These are phyloP conservation scores for Poecilia latipinna DNA, from an alignment of 2,113 vertebrate species.

Conservation along the genomic window DNA sequence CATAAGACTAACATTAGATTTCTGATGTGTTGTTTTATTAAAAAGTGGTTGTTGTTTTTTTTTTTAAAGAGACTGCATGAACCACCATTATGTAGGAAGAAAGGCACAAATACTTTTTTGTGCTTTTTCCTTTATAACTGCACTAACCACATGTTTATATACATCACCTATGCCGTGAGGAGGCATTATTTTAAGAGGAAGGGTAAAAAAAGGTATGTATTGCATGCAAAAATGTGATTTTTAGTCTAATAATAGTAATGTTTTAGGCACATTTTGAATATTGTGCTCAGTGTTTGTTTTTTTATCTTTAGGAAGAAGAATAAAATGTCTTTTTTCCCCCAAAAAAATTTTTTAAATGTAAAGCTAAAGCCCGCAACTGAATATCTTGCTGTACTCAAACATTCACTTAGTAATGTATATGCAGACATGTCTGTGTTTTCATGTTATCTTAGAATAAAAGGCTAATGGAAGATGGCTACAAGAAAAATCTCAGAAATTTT, in stretches of 20 bases:
- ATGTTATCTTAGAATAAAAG: no score
- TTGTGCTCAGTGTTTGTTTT: slow-evolving; percentile 14
- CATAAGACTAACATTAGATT: slow-evolving; percentile 35
- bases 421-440: no score
- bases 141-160: slow-evolving; percentile 65
- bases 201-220: slow-evolving; percentile 38
- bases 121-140: slow-evolving; percentile 47
- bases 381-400: slow-evolving; percentile 5
- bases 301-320: slow-evolving; percentile 8
- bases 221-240: slow-evolving; percentile 50
- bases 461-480: no score
- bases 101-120: slow-evolving; percentile 54
- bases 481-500: no score
- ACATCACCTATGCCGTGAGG: slow-evolving; percentile 34
- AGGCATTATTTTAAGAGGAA: slow-evolving; percentile 32
- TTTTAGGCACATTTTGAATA: slow-evolving; percentile 6
- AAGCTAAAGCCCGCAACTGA: neutral
- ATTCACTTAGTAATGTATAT: no score
- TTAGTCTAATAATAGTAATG: neutral
- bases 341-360: neutral
- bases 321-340: neutral
- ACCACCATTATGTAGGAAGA: slow-evolving; percentile 30
- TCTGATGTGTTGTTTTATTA: slow-evolving; percentile 16
- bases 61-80: slow-evolving; percentile 40
- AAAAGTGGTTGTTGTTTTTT: neutral